phyloP scores from a whole-genome alignment of 2,113 vertebrate species.

The Alouatta palliata region DNA sequence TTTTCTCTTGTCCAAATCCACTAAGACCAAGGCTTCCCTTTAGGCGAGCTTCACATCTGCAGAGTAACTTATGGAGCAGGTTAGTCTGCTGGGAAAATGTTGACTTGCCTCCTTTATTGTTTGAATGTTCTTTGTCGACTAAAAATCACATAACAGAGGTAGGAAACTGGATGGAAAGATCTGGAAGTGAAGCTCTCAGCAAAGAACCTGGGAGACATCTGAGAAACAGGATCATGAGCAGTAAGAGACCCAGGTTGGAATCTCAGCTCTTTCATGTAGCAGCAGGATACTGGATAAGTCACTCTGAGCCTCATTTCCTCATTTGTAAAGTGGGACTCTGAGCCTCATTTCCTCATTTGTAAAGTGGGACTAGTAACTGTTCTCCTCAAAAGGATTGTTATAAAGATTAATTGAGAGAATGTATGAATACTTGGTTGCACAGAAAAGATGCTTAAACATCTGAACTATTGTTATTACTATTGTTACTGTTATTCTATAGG shows the following conservation, averaged over 20 bases:
- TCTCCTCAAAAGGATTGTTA: not conserved
- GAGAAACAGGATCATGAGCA: not conserved
- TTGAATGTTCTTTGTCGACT: not conserved
- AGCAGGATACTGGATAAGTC: accelerated
- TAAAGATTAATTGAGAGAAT: not conserved
- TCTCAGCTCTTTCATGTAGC: not conserved
- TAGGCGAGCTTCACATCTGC: not conserved
- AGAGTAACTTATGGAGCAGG: not conserved
- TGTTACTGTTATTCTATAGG: not conserved
- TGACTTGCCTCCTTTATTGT: not conserved
- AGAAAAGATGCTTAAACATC: not conserved
- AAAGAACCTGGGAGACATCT: not conserved
- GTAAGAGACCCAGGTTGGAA: not conserved
- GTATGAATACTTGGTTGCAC: not conserved
- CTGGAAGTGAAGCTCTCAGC: not conserved
- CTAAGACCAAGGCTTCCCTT: not conserved
- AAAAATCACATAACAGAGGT: not conserved
- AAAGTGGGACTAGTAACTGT: not conserved
- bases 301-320: not conserved
- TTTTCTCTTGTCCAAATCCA: not conserved
- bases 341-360: not conserved
- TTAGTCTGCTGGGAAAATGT: not conserved
- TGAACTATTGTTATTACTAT: not conserved
- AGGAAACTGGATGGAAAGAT: not conserved
- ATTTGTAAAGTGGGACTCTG: not conserved